These are phyloP conservation scores for Serranus cabrilla DNA, from an alignment of 2,797 vertebrate species.

Conservation along the genomic window DNA sequence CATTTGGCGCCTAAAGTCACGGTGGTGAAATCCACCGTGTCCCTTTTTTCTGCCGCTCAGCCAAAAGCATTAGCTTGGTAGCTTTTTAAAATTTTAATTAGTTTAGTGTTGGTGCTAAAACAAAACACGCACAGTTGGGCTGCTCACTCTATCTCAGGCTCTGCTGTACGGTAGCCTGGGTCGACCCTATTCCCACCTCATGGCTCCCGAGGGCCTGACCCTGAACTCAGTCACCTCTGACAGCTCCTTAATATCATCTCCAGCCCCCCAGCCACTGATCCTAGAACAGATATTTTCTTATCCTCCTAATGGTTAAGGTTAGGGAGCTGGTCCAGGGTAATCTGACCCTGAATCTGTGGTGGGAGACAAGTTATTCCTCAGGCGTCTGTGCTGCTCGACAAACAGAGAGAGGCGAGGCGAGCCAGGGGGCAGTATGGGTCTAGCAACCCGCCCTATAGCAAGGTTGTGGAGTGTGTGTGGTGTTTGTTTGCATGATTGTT, in stretches of 20 bases:
- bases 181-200: slow-evolving; percentile 82
- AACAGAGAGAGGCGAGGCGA: slow-evolving; percentile 79
- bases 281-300: slow-evolving; percentile 84
- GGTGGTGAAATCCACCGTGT: neutral
- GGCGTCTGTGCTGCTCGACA: slow-evolving; percentile 76
- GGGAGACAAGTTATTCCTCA: slow-evolving; percentile 80
- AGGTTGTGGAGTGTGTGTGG: slow-evolving; percentile 59
- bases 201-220: slow-evolving; percentile 79
- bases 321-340: slow-evolving; percentile 80
- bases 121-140: slow-evolving; percentile 10
- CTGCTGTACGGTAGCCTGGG: slow-evolving; percentile 53
- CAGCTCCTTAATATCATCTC: slow-evolving; percentile 92
- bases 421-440: slow-evolving; percentile 86
- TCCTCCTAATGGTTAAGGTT: slow-evolving; percentile 84
- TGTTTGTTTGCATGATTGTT: slow-evolving; percentile 46
- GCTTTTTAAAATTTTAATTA: slow-evolving; percentile 29
- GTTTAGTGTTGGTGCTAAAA: slow-evolving; percentile 12
- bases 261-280: slow-evolving; percentile 81
- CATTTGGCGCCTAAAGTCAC: slow-evolving; percentile 22
- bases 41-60: slow-evolving; percentile 14
- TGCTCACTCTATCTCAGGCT: slow-evolving; percentile 32
- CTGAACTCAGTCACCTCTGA: slow-evolving; percentile 89
- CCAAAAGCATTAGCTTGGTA: slow-evolving; percentile 12
- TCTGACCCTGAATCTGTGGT: slow-evolving; percentile 84
- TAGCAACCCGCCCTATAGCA: slow-evolving; percentile 77